A percentile compares a stretch with the other conserved stretches of the same genome.
phyloP scores from a whole-genome alignment of 2,113 vertebrate genomes.

The Larimichthys crocea region DNA sequence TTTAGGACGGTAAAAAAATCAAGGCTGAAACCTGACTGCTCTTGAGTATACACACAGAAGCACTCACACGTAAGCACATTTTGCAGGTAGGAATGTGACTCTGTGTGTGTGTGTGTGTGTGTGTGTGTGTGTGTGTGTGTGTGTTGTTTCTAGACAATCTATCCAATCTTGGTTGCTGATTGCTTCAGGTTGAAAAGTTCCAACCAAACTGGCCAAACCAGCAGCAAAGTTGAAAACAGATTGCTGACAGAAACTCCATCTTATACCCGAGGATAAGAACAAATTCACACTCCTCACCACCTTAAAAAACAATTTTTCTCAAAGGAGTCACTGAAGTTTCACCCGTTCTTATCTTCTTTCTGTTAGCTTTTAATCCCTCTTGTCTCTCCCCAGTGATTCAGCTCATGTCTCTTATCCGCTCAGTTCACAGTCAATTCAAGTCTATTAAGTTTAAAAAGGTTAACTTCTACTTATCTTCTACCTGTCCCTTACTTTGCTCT shows the following conservation, averaged over 20 bases:
- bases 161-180: background rate
- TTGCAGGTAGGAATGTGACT: constrained; percentile 13
- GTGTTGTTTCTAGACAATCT: constrained; percentile 3
- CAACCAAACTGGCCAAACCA: constrained; percentile 19
- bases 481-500: background rate
- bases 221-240: constrained; percentile 11
- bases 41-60: constrained; percentile 6
- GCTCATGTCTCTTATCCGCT: background rate
- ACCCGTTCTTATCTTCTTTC: background rate
- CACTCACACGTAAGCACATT: constrained; percentile 8
- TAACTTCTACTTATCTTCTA: background rate
- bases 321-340: background rate
- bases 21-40: constrained; percentile 18
- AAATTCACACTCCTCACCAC: background rate
- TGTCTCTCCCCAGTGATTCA: background rate
- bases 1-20: constrained; percentile 10
- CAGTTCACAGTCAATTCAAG: background rate
- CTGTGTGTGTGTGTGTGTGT: background rate
- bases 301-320: background rate
- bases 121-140: too few relatives aligned
- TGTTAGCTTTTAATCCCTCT: background rate
- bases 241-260: constrained; percentile 2
- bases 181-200: constrained; percentile 25
- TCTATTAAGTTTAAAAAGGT: background rate
- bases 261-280: constrained; percentile 2